Evolutionary conservation across 2,888 invertebrate genomes (phyloP).

Genomic region (Lepidocyrtinus sp.): DNA sequence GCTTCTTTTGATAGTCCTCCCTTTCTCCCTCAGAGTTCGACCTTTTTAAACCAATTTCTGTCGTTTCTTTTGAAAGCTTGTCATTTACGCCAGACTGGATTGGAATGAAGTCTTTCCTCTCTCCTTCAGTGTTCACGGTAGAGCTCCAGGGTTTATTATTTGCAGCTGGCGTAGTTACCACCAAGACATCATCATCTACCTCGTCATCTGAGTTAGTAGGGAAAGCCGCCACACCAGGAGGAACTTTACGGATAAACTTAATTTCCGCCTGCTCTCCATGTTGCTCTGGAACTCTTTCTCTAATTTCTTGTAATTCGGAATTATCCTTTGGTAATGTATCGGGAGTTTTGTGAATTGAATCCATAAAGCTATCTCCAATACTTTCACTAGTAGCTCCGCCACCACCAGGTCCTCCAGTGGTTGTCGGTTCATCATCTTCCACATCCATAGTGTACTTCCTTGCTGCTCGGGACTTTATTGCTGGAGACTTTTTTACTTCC

Average conservation of each 20-base stretch:
- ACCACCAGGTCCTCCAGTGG: background rate
- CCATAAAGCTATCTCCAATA: constrained; percentile 65
- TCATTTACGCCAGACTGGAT: constrained; percentile 46
- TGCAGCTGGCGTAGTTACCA: constrained; percentile 46
- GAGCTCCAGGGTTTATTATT: background rate
- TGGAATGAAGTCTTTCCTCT: constrained; percentile 6
- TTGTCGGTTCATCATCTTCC: constrained; percentile 34
- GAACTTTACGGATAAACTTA: constrained; percentile 22
- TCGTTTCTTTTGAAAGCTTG: constrained; percentile 25
- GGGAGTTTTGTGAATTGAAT: constrained; percentile 62
- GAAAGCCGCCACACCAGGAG: background rate
- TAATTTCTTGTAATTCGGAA: constrained; percentile 37
- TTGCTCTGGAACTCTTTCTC: constrained; percentile 25
- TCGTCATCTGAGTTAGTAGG: constrained; percentile 12
- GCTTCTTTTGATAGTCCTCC: constrained; percentile 20
- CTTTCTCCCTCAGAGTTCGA: background rate
- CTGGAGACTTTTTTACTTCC: background rate
- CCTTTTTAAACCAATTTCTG: constrained; percentile 33
- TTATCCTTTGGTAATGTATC: constrained; percentile 31
- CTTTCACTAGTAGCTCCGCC: constrained; percentile 55
- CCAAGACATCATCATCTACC: constrained; percentile 20
- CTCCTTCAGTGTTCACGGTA: background rate
- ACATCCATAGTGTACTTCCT: background rate
- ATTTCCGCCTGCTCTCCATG: constrained; percentile 31
- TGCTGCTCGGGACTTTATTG: background rate